phyloP scores from a whole-genome alignment of 2,113 vertebrate genomes.

The Ahaetulla prasina region DNA sequence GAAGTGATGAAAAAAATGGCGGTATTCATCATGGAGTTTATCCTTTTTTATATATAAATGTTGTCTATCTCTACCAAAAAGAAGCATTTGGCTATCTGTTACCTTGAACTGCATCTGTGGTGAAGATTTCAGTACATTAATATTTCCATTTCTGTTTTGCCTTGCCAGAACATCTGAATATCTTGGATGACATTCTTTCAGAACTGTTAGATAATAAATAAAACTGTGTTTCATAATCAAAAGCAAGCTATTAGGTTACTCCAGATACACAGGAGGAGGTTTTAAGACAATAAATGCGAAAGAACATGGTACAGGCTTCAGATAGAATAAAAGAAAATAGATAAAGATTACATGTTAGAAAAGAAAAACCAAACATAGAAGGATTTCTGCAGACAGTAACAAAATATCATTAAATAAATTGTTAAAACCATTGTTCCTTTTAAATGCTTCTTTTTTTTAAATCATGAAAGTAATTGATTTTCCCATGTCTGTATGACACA shows the following conservation, averaged over 20 bases:
- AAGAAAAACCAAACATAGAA: neutral
- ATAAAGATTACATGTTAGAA: neutral
- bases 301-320: neutral
- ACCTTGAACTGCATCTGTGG: neutral
- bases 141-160: neutral
- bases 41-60: neutral
- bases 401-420: conserved; percentile 8
- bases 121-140: neutral
- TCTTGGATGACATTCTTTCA: neutral
- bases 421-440: neutral
- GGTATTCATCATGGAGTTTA: neutral
- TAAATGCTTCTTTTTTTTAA: neutral
- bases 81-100: neutral
- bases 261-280: neutral
- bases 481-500: neutral
- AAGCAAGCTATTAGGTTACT: neutral
- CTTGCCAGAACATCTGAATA: neutral
- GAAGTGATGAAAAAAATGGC: neutral
- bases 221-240: neutral
- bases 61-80: neutral
- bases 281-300: neutral
- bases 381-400: neutral
- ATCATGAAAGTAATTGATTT: neutral
- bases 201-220: neutral
- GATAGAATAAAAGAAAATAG: neutral